Conservation (phyloP, 2,888 invertebrate species). For the Drosophila basisetae region DNA sequence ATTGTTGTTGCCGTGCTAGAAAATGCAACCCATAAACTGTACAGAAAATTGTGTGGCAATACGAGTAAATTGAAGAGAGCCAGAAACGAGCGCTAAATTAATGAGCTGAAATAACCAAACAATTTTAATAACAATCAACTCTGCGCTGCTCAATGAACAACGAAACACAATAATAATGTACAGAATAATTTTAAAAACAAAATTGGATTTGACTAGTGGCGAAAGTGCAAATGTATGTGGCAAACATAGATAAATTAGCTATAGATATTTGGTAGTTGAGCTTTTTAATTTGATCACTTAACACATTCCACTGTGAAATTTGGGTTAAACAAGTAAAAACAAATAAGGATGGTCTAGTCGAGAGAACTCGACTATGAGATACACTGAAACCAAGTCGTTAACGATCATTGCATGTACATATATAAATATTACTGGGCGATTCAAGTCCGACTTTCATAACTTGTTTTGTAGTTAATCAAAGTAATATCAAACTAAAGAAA, state of each 20-base stretch:
- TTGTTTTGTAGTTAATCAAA: no score
- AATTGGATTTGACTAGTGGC: constrained; percentile 22
- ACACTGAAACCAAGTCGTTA: not conserved
- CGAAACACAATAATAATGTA: constrained; percentile 26
- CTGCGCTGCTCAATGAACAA: constrained; percentile 19
- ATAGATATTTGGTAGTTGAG: not conserved
- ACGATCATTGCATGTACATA: not conserved
- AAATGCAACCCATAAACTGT: constrained; percentile 58
- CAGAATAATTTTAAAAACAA: constrained; percentile 24
- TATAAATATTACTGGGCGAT: not conserved
- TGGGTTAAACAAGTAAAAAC: not conserved
- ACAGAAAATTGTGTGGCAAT: constrained; percentile 45
- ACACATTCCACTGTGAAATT: not conserved
- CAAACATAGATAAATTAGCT: not conserved
- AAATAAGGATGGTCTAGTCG: not conserved
- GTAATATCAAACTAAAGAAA: no score
- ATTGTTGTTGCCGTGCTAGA: constrained; percentile 34
- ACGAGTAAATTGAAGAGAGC: constrained; percentile 30
- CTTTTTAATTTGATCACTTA: not conserved
- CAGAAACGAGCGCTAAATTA: constrained; percentile 44
- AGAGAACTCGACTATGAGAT: not conserved
- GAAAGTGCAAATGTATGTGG: constrained; percentile 33
- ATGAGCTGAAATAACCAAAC: constrained; percentile 45
- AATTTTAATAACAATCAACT: constrained; percentile 40
- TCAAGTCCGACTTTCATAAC: not conserved